Base-by-base conservation (phyloP, 2,888 invertebrate species). In the Drosophila atroscutellata region DNA sequence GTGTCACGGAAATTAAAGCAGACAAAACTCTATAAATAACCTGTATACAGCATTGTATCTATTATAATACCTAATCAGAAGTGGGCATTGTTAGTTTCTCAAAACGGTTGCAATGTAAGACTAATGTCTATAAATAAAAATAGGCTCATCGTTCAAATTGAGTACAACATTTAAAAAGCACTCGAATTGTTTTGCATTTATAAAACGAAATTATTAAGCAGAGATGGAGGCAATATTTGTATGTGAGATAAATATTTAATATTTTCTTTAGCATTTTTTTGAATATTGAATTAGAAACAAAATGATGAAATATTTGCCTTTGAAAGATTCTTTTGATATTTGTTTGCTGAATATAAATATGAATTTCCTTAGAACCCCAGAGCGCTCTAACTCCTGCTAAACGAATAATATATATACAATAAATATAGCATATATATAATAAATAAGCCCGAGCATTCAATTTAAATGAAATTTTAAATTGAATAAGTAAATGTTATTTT, bases 1-100 rank as follows among this genome's bases (percentile, higher is more conserved):
- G 81, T 74, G 74, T 61, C 75, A 83, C 89, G 89, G 89, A 86
- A 86, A 89, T 86, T 72, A 55, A 64, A 63, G 49, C 55, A 77
- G 47, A 8, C 49, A 57, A 66, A 76, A 58, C 58, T 58, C 58
- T 67, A 57, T 56, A 52, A 69, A 72, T 60, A 72, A 45, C 55
- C 45, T 37, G 5, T 20, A 37, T 24, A 42, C 24, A 32, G 20
- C 9, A 39, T 26, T 55, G 54, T 69, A 47, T 70, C 20, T 39
- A 7, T 18, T 34, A 20, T 30, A 55, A 59, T 55, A 42, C 49
- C 42, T 50, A 24, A 49, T 45, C 57, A 52, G 57, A 45, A 47
- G 54, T 51, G 69, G 15, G 59, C 36, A 49, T 49, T n/a, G 36
- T 42, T 26, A 51, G 26, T 50, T 30, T 28, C 8, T 15, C 20